Base-by-base conservation (phyloP, 1,140 invertebrate genomes). In the Polypedilum pembai region DNA sequence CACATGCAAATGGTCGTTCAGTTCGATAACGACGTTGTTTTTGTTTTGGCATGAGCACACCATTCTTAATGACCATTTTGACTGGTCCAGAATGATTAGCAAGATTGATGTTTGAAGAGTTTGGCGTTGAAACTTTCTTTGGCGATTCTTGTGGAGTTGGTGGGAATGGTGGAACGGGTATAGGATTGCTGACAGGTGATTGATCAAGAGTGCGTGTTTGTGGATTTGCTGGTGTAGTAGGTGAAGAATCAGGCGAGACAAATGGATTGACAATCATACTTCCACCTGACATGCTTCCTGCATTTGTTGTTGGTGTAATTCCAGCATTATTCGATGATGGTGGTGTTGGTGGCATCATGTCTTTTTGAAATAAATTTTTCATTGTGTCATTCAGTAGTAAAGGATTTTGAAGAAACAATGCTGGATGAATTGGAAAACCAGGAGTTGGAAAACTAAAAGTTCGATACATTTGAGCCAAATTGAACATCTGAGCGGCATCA, bases 1-100 rank as follows among this genome's bases (percentile, higher is more conserved):
- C 92, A 81, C 94, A 96, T 0, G 89, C 89, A 79, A 95, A 95
- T 0, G 94, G 94, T 20, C 94, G 85, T 80, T 95, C 94, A n/a
- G 94, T 96, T 73, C 94, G 86, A 79, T 95, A 96, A 69, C 94
- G 86, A 40, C 93, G 83, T 80, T 95, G 94, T 79, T 96, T 96
- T 76, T 94, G 93, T 78, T 95, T 95, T 0, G 92, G 92, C 87
- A 94, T 93, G 0, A 94, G 81, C 0, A 94, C 89, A 0, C 93
- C 93, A 75, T 94, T 94, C 81, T 94, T 94, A 74, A 94, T 92
- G 0, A 94, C 92, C 92, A 94, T 93, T 80, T 93, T 92, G 0
- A 93, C 90, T 1, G 90, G 89, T 77, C 90, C 90, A 0, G 84
- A 56, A 56, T 56, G 45, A 69, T 69, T 69, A 10, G 0, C 79